Evolutionary conservation across 2,797 vertebrate species (phyloP).

Genomic region (Zalophus californianus): DNA sequence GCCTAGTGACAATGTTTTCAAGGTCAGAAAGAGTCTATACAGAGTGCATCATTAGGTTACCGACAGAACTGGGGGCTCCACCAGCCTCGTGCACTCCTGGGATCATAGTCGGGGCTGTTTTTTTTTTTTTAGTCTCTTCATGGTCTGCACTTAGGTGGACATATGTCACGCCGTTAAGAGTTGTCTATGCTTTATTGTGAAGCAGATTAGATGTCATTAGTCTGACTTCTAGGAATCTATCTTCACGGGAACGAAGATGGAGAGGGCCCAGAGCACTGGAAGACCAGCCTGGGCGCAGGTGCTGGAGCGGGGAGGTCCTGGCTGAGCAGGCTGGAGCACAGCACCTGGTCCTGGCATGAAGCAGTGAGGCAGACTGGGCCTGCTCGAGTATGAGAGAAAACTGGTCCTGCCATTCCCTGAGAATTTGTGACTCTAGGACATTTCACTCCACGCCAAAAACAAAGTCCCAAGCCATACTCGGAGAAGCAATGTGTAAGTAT

Average conservation of each 20-base stretch:
- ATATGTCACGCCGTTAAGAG: not conserved
- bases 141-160: not conserved
- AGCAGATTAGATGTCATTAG: not conserved
- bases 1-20: not conserved
- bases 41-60: not conserved
- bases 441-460: not conserved
- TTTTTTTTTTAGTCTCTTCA: not conserved
- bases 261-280: not conserved
- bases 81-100: not conserved
- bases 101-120: not conserved
- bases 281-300: not conserved
- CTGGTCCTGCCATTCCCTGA: not conserved
- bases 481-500: not conserved
- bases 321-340: not conserved
- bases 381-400: not conserved
- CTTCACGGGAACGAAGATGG: not conserved
- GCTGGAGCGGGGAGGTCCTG: not conserved
- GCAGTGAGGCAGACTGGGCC: not conserved
- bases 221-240: not conserved
- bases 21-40: not conserved
- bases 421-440: not conserved
- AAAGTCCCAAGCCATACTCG: not conserved
- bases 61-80: not conserved
- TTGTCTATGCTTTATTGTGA: not conserved
- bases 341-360: not conserved